Percentiles rank a stretch among this genome's conserved stretches.
These are phyloP conservation scores for Rhynchomys soricoides DNA, from an alignment of 2,113 vertebrate species.

Conservation along the genomic window DNA sequence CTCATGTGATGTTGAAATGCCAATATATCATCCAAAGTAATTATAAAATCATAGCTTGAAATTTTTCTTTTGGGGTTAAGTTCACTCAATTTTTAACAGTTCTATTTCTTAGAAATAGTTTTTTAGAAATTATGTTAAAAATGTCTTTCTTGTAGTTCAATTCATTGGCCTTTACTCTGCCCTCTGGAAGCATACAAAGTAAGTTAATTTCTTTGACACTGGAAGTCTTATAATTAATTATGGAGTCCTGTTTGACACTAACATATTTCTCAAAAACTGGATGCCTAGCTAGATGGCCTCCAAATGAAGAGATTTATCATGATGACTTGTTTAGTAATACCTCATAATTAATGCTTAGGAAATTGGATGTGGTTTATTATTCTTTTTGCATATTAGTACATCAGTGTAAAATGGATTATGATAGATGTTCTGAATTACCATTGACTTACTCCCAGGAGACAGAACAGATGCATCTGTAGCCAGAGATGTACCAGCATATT, in stretches of 20 bases:
- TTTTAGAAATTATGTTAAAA: not conserved
- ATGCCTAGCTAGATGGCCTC: slow-evolving; percentile 53
- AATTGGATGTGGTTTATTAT: slow-evolving; percentile 69
- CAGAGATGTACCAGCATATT: slow-evolving; percentile 31
- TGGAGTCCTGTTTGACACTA: slow-evolving; percentile 61
- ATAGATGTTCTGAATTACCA: slow-evolving; percentile 36
- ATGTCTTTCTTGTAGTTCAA: not conserved
- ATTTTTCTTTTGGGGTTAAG: slow-evolving; percentile 20
- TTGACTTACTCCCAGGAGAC: slow-evolving; percentile 45
- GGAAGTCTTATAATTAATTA: slow-evolving; percentile 67
- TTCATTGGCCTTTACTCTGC: slow-evolving; percentile 42
- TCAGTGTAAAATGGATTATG: slow-evolving; percentile 57
- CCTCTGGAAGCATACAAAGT: slow-evolving; percentile 36
- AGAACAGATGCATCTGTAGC: slow-evolving; percentile 31
- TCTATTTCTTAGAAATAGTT: slow-evolving; percentile 44
- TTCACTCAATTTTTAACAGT: slow-evolving; percentile 30
- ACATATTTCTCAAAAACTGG: slow-evolving; percentile 67
- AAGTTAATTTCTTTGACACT: slow-evolving; percentile 57
- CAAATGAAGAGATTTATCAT: slow-evolving; percentile 53
- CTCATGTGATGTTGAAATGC: not conserved
- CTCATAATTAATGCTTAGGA: slow-evolving; percentile 70
- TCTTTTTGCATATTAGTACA: slow-evolving; percentile 53
- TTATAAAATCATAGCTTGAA: not conserved
- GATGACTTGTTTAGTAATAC: slow-evolving; percentile 58
- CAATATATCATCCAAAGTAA: not conserved